Base-by-base conservation (phyloP, 1,140 invertebrate species). In the Drosophila hydei region DNA sequence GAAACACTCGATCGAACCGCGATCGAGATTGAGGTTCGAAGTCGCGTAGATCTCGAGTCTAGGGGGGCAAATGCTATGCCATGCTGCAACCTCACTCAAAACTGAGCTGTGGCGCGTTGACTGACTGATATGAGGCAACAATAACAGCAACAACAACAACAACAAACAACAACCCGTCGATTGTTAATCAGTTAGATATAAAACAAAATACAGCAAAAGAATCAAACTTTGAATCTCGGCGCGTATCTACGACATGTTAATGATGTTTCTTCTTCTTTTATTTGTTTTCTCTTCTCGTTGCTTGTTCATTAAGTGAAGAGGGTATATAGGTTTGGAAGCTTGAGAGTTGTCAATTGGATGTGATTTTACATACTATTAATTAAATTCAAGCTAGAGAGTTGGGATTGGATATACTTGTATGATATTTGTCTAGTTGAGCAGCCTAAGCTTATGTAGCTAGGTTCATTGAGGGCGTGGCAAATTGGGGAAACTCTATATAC, bases 181-280 rank as follows among this genome's bases (percentile, higher is more conserved):
- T 85, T 85, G 80, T 85, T 85, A 85, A 85, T 87, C 80, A 85
- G 81, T 87, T 85, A 85, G 81, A 85, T 87, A 85, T 85, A 85
- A 85, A 85, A 87, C 80, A 87, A 87, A 85, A 87, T 85, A 85
- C 79, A 62, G 48, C 48, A 70, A 48, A 64, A 68, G 63, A 67
- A 79, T 74, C 80, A 81, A 81, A 79, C 80, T 60, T 70, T 62
- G 75, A 71, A 81, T 81, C 79, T 81, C 79, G 74, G 72, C 79
- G 75, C 74, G 75, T 83, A 81, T 84, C 81, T 87, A 85, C 77
- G 80, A 85, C 81, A 85, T 85, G 80, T 85, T 85, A 85, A 85
- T 85, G 77, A 85, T 85, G 80, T 85, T 87, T 85, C 75, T 81
- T 59, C 33, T 48, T 16, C 18, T 36, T 38, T 52, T 52, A n/a